phyloP scores from a whole-genome alignment of 2,797 vertebrate species.

The Cercopithecus petaurista region DNA sequence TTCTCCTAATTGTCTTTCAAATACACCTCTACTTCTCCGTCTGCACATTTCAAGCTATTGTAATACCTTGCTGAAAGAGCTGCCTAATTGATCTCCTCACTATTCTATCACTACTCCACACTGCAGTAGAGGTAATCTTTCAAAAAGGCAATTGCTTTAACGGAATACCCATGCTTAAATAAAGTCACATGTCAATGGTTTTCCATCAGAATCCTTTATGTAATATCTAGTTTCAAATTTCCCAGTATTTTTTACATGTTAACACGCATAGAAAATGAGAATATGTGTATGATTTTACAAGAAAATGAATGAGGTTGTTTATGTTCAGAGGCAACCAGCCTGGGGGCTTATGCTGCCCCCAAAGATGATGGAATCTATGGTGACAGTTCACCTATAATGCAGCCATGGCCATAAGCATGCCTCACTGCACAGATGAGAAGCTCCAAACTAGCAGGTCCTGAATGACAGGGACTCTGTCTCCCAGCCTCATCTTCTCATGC shows the following conservation, averaged over 20 bases:
- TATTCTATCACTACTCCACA: neutral
- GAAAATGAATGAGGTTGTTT: neutral
- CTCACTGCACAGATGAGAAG: neutral
- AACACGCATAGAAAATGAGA: neutral
- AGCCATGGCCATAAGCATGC: neutral
- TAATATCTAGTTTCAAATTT: neutral
- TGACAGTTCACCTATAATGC: neutral
- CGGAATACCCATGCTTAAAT: neutral
- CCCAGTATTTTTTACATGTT: neutral
- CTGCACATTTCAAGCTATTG: neutral
- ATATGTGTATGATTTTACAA: neutral
- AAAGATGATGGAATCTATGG: neutral
- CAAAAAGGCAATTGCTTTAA: neutral
- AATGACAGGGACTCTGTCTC: neutral
- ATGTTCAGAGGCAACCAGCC: neutral
- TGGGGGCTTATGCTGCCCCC: neutral
- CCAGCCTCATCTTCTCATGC: neutral
- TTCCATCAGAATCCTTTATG: neutral
- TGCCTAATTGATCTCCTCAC: neutral
- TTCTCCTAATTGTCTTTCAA: neutral
- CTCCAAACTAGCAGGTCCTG: neutral
- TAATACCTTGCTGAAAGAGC: neutral
- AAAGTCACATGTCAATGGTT: neutral
- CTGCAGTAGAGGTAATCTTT: neutral
- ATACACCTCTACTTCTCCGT: neutral